Evolutionary conservation across 2,797 vertebrate species (phyloP), one percentile per base, ranked within the genome.

Genomic region (Gila robusta): DNA sequence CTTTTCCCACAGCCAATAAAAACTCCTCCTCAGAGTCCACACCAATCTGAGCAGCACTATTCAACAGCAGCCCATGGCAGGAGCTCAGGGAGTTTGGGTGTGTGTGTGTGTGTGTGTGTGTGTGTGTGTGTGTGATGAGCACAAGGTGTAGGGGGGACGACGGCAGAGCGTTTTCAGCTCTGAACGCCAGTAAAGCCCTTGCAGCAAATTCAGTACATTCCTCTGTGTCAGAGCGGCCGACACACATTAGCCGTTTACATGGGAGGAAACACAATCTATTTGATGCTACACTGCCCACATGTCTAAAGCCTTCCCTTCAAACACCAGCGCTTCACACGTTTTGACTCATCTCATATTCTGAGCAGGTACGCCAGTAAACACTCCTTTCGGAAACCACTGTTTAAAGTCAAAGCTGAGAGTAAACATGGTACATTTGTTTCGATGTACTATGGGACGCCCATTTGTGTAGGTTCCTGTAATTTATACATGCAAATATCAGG

Each of bases 211-310:
- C 94, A 93, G 93, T 94, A 94, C 94, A 95, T 96, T 95, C 94
- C 93, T 96, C 94, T 95, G 94, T 95, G 94, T 95, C 94, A 95
- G 93, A 94, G 93, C 93, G 64, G 91, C 93, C 89, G 89, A 92
- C 90, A 92, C 93, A 93, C 94, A 96, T 95, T 95, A 96, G 92
- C 93, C 94, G 86, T 94, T 95, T 94, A 95, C 95, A 95, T 94
- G 92, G 90, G 93, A 95, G 94, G 94, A 96, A 95, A 95, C 95
- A 95, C 95, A 95, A 94, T 95, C 95, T 93, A 96, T 96, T 95
- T 95, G 94, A 96, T 95, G 95, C 94, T 94, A 96, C 94, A 91
- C 94, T 96, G 94, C 94, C 93, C 95, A 95, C 94, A 94, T 93
- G 93, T 94, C 94, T 93, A 91, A 90, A 93, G 91, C 92, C 89